Evolutionary conservation across 2,888 invertebrate species (phyloP).

Genomic region (Synergus japonicus): DNA sequence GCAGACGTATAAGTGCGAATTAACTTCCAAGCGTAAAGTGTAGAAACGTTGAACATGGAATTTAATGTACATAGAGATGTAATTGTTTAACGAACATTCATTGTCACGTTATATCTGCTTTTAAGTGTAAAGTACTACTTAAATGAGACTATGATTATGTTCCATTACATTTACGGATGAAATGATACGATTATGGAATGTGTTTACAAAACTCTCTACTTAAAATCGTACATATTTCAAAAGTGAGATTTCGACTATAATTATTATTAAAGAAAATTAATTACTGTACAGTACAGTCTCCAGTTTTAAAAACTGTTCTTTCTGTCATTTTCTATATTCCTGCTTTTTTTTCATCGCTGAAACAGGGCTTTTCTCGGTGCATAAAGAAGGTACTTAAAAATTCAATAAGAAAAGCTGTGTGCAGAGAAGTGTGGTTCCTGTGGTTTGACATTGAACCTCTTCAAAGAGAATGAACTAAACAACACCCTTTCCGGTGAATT

Average conservation of each 20-base stretch:
- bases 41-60: neutral
- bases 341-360: neutral
- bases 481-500: constrained; percentile 52
- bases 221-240: no score
- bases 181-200: neutral
- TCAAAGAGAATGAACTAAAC: constrained; percentile 42
- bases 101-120: neutral
- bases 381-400: neutral
- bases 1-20: neutral
- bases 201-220: neutral
- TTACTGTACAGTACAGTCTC: neutral
- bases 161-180: neutral
- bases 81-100: neutral
- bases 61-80: neutral
- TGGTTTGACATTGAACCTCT: constrained; percentile 40
- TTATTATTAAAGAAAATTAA: neutral
- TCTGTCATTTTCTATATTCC: neutral
- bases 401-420: neutral
- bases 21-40: neutral
- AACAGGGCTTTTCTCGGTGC: neutral
- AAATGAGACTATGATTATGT: neutral
- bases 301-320: no score
- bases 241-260: neutral
- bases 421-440: constrained; percentile 28
- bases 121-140: neutral